A percentile compares a stretch with the other conserved stretches of the same genome.
Evolutionary conservation across 2,888 invertebrate genomes (phyloP).

Genomic region (Alloscopus bannaensis): DNA sequence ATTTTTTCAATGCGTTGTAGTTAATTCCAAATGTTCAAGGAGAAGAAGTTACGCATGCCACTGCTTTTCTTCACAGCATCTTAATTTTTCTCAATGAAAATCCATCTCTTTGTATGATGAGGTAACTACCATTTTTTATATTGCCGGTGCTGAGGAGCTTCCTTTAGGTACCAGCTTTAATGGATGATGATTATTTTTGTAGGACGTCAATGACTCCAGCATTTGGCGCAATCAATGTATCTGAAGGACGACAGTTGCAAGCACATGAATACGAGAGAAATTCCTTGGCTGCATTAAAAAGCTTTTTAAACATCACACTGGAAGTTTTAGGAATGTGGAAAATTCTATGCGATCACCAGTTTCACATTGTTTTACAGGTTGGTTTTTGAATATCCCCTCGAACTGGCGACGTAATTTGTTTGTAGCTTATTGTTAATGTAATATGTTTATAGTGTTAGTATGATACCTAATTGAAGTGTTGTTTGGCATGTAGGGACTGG

Average conservation of each 20-base stretch:
- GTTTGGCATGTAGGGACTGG: constrained; percentile 77
- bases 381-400: too few species aligned
- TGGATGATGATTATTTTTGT: not conserved
- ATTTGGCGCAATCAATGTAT: constrained; percentile 37
- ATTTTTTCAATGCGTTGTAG: constrained; percentile 39
- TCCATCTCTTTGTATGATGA: constrained; percentile 68
- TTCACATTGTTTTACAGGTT: constrained; percentile 81
- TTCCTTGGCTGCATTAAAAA: constrained; percentile 85
- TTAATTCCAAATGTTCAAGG: constrained; percentile 69
- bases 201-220: constrained; percentile 28
- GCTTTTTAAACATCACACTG: constrained; percentile 85
- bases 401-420: not conserved
- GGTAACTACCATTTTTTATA: constrained; percentile 51
- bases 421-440: not conserved
- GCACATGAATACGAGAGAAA: constrained; percentile 75
- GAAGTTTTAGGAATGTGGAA: constrained; percentile 96
- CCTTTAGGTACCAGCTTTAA: not conserved
- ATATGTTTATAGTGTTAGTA: not conserved
- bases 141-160: not conserved
- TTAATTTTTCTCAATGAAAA: constrained; percentile 68
- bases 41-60: constrained; percentile 71
- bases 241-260: constrained; percentile 50
- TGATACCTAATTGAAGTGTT: constrained; percentile 10
- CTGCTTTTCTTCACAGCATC: constrained; percentile 69
- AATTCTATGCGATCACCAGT: constrained; percentile 93